Percentiles rank a stretch among this genome's conserved stretches.
Conservation (phyloP, 2,888 invertebrate genomes). For the Spialia ferax region DNA sequence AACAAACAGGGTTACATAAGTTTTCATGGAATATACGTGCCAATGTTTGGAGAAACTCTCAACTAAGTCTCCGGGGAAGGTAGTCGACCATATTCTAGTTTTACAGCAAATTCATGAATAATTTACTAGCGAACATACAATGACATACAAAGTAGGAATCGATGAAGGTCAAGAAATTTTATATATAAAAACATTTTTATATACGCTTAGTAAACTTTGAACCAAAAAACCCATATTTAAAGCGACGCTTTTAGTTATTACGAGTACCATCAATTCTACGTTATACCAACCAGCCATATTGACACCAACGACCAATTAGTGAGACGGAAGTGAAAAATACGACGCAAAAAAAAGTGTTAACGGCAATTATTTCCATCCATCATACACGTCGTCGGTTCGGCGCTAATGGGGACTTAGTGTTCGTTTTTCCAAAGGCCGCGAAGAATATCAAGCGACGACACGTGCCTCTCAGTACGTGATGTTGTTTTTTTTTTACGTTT, state of each 20-base stretch:
- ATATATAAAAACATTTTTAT: no score
- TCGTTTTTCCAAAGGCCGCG: conserved; percentile 5
- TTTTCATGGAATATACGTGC: conserved; percentile 29
- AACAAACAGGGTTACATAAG: conserved; percentile 47
- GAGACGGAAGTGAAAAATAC: conserved; percentile 1
- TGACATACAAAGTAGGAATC: no score
- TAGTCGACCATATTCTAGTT: conserved; percentile 6
- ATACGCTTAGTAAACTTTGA: no score
- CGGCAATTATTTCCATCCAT: conserved; percentile 11
- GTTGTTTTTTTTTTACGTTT: conserved; percentile 25
- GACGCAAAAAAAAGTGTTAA: background rate
- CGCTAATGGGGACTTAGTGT: conserved; percentile 11
- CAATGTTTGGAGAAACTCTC: conserved; percentile 42
- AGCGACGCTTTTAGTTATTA: no score
- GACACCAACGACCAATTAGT: conserved; percentile 16
- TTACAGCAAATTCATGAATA: conserved; percentile 5
- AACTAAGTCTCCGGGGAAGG: conserved; percentile 37
- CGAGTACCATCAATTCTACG: background rate
- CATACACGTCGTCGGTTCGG: background rate
- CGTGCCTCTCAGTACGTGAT: conserved; percentile 18
- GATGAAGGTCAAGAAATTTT: no score
- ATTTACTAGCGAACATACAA: background rate
- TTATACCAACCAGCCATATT: background rate
- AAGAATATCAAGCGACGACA: conserved; percentile 22
- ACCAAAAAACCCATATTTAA: no score